Evolutionary conservation across 2,113 vertebrate genomes (phyloP).

Genomic region (Lanius collurio): DNA sequence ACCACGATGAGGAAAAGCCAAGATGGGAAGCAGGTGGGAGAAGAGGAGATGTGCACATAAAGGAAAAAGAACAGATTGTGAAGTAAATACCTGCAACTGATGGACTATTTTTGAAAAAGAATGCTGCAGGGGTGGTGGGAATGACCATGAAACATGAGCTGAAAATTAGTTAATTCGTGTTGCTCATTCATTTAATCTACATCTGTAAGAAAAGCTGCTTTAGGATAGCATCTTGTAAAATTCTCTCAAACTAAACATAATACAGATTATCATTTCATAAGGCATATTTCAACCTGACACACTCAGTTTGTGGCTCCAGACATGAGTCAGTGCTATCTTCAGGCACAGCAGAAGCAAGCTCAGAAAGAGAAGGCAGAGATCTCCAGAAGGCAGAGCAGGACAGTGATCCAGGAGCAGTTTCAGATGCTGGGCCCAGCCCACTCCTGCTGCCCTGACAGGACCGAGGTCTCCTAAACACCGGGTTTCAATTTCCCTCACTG

Average conservation of each 20-base stretch:
- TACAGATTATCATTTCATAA: neutral
- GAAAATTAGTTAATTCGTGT: neutral
- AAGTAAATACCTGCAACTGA: neutral
- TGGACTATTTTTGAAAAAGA: neutral
- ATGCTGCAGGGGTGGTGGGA: neutral
- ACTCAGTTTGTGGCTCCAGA: neutral
- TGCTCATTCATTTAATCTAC: neutral
- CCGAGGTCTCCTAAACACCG: neutral
- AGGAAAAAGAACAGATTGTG: neutral
- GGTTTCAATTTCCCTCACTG: neutral
- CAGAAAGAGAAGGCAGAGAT: neutral
- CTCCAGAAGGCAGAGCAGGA: neutral
- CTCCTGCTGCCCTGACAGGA: neutral
- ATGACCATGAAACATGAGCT: neutral
- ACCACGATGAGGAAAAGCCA: slow-evolving; percentile 54
- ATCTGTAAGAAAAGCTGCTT: neutral
- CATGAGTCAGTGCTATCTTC: neutral
- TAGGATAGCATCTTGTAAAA: neutral
- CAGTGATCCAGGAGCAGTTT: neutral
- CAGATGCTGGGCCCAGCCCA: neutral
- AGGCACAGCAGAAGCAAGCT: neutral
- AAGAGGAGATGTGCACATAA: neutral
- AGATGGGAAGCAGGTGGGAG: slow-evolving; percentile 51
- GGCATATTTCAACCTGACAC: neutral
- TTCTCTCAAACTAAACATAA: neutral